Base-by-base conservation (phyloP, 2,113 vertebrate genomes). In the Thinocorus orbignyianus region DNA sequence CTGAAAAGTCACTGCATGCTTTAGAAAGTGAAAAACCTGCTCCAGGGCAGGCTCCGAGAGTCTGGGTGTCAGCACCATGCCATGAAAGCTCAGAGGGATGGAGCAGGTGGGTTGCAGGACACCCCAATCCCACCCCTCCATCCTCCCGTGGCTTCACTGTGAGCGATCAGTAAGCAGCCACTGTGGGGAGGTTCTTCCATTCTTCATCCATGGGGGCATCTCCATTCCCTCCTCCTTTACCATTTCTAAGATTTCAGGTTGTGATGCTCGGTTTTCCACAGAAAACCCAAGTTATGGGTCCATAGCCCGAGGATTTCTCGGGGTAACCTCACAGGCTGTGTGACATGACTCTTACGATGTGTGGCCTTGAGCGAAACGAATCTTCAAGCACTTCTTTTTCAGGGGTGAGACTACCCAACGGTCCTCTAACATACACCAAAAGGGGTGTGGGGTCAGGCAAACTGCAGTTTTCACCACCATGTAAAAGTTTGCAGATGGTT, bases 61-160 rank as follows among this genome's bases (percentile, higher is more conserved):
- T 8, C 80, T 46, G 62, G 11, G 37, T 61, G 23, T 22, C 17
- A 41, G 17, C 69, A 31, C 3, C 0, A 0, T 0, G 0, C 16
- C 13, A 2, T 1, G 10, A 54, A 41, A 61, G 3, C 58, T 33
- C 0, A 0, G 51, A n/a, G 57, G 26, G 3, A 15, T 9, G 13
- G 55, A 61, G 55, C 1, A 22, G 31, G 31, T 5, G 48, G 52
- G 12, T 19, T 64, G 19, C 55, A 78, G 33, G 55, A 19, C n/a
- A 49, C 19, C 49, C 70, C 9, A 0, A 11, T 72, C 30, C 30
- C 66, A 44, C 17, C 30, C 52, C 49, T 76, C 19, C 11, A 3
- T 33, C 68, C 52, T 81, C 41, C 60, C 0, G 5, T 20, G 10
- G 15, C 51, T 70, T 71, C 44, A 19, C 28, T 3, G 4, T 11